phyloP scores from a whole-genome alignment of 2,888 invertebrate species.

The Athalia rosae region DNA sequence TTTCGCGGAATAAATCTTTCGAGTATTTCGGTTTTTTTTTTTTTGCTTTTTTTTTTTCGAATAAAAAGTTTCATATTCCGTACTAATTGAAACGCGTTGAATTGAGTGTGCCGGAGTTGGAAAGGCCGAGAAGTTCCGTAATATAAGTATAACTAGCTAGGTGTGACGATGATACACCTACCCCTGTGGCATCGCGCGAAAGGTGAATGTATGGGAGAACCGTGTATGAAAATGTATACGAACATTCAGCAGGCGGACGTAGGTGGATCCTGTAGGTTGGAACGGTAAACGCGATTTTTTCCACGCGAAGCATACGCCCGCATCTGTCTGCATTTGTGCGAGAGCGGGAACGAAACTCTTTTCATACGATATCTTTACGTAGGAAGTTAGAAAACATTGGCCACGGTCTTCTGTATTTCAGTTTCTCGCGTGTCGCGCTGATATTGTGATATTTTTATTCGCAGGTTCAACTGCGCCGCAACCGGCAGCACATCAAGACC shows the following conservation, averaged over 20 bases:
- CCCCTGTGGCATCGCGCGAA: not conserved
- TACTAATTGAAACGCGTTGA: conserved; percentile 31
- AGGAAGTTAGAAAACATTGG: conserved; percentile 38
- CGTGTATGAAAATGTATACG: conserved; percentile 4
- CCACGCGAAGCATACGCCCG: conserved; percentile 24
- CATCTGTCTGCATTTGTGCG: too few relatives aligned
- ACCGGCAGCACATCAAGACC: not conserved
- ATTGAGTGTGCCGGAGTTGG: conserved; percentile 17
- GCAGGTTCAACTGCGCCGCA: not conserved
- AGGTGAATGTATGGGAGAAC: not conserved
- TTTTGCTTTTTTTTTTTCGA: not conserved
- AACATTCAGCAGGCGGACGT: not conserved
- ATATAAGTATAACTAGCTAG: not conserved
- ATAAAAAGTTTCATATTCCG: conserved; percentile 10
- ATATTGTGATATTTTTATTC: not conserved
- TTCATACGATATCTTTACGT: conserved; percentile 18
- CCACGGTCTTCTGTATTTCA: conserved; percentile 28
- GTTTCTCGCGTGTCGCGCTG: not conserved
- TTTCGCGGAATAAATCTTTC: conserved; percentile 12
- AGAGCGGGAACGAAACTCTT: conserved; percentile 24
- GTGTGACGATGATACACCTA: too few relatives aligned
- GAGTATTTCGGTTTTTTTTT: conserved; percentile 7
- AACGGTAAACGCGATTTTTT: conserved; percentile 39
- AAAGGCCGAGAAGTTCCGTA: conserved; percentile 6
- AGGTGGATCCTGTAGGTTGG: not conserved